These are phyloP conservation scores for Sebastes schlegelii DNA, from an alignment of 2,113 vertebrate species.

Conservation along the genomic window DNA sequence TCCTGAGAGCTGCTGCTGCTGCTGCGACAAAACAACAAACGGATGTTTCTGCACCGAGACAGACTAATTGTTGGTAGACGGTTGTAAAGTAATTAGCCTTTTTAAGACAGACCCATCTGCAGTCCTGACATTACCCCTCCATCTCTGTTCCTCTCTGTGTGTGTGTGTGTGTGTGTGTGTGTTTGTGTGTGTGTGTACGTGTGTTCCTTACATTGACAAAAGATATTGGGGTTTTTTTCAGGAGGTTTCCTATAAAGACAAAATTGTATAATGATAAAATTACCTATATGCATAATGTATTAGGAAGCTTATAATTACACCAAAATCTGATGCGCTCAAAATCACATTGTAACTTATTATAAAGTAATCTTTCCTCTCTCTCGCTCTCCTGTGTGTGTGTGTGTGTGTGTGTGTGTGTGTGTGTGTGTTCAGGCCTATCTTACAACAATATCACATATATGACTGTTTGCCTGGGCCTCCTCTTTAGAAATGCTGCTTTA, in stretches of 20 bases:
- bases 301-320: neutral
- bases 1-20: neutral
- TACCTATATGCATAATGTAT: neutral
- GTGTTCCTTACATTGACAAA: neutral
- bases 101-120: conserved; percentile 91
- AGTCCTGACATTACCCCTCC: conserved; percentile 3
- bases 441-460: conserved; percentile 39
- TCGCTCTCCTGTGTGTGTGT: conserved; percentile 15
- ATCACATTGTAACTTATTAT: conserved; percentile 14
- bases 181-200: conserved; percentile 29
- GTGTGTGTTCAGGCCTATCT: conserved; percentile 21
- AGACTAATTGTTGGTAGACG: conserved; percentile 91
- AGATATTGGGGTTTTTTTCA: no score
- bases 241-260: no score
- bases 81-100: conserved; percentile 97
- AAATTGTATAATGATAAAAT: no score
- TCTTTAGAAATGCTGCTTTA: conserved; percentile 39
- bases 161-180: conserved; percentile 36
- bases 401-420: conserved; percentile 30
- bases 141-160: neutral
- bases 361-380: neutral
- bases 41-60: conserved; percentile 88
- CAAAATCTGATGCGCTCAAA: conserved; percentile 8
- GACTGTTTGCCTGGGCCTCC: conserved; percentile 18
- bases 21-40: conserved; percentile 86